Conservation (phyloP, 2,797 vertebrate species). For the Antennarius maculatus region DNA sequence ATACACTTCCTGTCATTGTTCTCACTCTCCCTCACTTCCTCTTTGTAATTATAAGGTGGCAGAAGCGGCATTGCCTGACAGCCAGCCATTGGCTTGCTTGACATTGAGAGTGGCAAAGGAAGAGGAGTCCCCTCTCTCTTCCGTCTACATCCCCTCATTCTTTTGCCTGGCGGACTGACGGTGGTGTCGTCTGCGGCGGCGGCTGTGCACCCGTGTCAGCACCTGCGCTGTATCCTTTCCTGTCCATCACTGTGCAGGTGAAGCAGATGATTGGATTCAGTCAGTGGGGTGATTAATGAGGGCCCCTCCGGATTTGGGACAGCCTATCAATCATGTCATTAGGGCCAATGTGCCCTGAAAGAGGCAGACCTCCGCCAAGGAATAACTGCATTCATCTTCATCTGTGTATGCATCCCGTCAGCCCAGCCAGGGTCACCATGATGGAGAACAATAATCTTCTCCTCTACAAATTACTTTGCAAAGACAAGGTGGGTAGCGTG, state of each 20-base stretch:
- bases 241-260: slow-evolving; percentile 98
- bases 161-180: slow-evolving; percentile 59
- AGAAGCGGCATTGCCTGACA: slow-evolving; percentile 84
- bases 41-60: slow-evolving; percentile 80
- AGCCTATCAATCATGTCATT: slow-evolving; percentile 99
- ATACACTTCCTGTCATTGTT: slow-evolving; percentile 82
- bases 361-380: slow-evolving; percentile 98
- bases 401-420: slow-evolving; percentile 99
- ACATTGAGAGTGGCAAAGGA: slow-evolving; percentile 87
- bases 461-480: slow-evolving; percentile 99
- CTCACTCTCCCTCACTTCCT: slow-evolving; percentile 59
- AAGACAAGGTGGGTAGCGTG: slow-evolving; percentile 84
- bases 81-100: slow-evolving; percentile 83
- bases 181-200: slow-evolving; percentile 69
- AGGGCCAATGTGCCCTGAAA: slow-evolving; percentile 99
- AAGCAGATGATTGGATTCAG: slow-evolving; percentile 99
- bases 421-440: slow-evolving; percentile 98
- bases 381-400: slow-evolving; percentile 99
- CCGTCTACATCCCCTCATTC: slow-evolving; percentile 66
- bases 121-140: slow-evolving; percentile 72
- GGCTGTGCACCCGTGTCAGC: slow-evolving; percentile 88
- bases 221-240: slow-evolving; percentile 94
- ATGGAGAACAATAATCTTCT: slow-evolving; percentile 99
- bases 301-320: slow-evolving; percentile 97
- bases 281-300: slow-evolving; percentile 99